Base-by-base conservation (phyloP, 2,113 vertebrate species). In the Passer domesticus region DNA sequence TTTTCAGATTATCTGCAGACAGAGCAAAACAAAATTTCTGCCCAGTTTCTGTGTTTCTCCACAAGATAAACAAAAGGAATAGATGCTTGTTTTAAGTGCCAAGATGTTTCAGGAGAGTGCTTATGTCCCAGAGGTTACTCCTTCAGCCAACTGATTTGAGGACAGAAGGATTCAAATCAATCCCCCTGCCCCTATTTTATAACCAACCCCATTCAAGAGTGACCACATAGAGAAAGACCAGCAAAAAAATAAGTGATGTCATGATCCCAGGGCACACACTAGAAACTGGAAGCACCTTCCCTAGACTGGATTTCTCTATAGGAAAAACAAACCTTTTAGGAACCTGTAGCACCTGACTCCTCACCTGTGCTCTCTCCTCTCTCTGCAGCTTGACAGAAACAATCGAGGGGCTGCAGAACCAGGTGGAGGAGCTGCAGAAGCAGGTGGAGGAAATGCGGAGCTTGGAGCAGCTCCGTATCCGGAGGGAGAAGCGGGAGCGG, bases 361-460 rank as follows among this genome's bases (percentile, higher is more conserved):
- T 87, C 66, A 67, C 6, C 63, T 6, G 2, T 39, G 37, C 43
- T 78, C 66, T 33, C 20, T 94, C 75, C 56, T 55, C 67, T 83
- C 75, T 59, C 39, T 8, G 4, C 95, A 99, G 99, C 95, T 96
- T 99, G 96, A 99, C 98, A 0, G 98, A 98, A 90, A 99, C 99
- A 3, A 98, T 99, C 10, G 99, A 99, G 94, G 98, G 98, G 30
- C 90, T 99, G 83, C 99, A 99, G 97, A 96, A 97, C 66, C 99
- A 99, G 96, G 99, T 99, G 90, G 99, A 99, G 87, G 97, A 98
- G 62, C 98, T 99, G 84, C 99, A 99, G 28, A 95, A 97, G 74
- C 99, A 99, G 37, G 98, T 99, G 94, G 99, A 99, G 90, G 99
- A 99, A 82, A 98, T 99, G 44, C 92, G 98, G 46, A 98, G 98